Conservation (phyloP, 1,140 invertebrate species). For the Cepaea nemoralis region DNA sequence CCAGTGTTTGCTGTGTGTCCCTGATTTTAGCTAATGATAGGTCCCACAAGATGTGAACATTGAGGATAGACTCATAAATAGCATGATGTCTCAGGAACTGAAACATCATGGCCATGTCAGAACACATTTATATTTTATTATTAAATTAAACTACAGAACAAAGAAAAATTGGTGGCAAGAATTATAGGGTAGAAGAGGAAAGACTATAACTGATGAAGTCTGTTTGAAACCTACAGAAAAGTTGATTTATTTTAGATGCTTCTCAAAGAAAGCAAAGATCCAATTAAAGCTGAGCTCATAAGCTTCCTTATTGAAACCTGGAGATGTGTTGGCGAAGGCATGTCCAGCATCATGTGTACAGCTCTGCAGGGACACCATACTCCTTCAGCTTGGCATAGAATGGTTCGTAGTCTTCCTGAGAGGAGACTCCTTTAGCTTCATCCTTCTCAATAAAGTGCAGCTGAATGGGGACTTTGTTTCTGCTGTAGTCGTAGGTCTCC, state of each 20-base stretch:
- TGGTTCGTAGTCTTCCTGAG: conserved; percentile 40
- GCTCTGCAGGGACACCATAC: conserved; percentile 36
- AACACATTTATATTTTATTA: too few relatives aligned
- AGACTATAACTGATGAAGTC: too few relatives aligned
- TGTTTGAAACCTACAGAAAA: too few relatives aligned
- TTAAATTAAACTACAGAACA: too few relatives aligned
- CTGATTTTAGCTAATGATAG: too few relatives aligned
- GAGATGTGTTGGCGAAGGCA: conserved; percentile 44
- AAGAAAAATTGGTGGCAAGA: too few relatives aligned
- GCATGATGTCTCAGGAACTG: too few relatives aligned
- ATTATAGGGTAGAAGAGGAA: too few relatives aligned
- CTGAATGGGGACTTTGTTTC: conserved; percentile 63
- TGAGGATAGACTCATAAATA: too few relatives aligned
- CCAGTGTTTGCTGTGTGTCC: too few relatives aligned
- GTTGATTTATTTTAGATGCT: conserved; percentile 26
- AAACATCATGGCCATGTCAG: too few relatives aligned
- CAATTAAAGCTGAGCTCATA: conserved; percentile 27
- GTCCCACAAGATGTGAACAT: too few relatives aligned
- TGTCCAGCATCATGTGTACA: conserved; percentile 46
- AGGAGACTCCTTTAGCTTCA: conserved; percentile 47
- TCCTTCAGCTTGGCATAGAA: conserved; percentile 43
- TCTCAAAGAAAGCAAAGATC: conserved; percentile 42
- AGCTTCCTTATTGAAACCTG: conserved; percentile 38
- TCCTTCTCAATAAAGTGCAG: conserved; percentile 64
- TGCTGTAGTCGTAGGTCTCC: conserved; percentile 53